These are phyloP conservation scores for Ormyrus nitidulus DNA, from an alignment of 2,888 invertebrate genomes.

Conservation along the genomic window DNA sequence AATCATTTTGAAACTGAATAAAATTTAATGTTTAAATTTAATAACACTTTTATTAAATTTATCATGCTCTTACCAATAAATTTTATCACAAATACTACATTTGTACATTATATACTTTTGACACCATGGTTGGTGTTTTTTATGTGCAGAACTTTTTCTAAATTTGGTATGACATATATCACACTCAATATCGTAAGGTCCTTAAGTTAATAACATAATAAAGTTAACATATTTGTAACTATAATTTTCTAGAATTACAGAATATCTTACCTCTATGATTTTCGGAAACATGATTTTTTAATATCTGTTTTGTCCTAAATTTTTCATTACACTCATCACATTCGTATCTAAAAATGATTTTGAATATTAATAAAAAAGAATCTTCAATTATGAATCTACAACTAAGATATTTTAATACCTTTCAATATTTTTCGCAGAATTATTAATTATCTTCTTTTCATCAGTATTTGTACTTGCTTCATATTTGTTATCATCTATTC, in stretches of 20 bases:
- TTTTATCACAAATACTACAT: constrained; percentile 49
- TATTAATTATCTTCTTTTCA: constrained; percentile 25
- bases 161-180: constrained; percentile 54
- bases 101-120: constrained; percentile 34
- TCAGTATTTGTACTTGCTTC: constrained; percentile 2
- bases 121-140: constrained; percentile 50
- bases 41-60: constrained; percentile 47
- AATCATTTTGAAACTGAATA: constrained; percentile 7
- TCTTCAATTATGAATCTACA: constrained; percentile 30
- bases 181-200: constrained; percentile 54
- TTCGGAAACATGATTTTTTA: constrained; percentile 52
- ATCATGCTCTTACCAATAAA: constrained; percentile 54
- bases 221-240: neutral
- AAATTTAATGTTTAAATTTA: neutral
- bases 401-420: constrained; percentile 21
- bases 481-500: constrained; percentile 45
- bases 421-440: constrained; percentile 35
- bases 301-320: constrained; percentile 49
- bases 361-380: neutral
- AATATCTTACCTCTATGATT: constrained; percentile 49
- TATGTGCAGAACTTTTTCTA: constrained; percentile 53
- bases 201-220: constrained; percentile 29
- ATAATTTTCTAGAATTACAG: neutral
- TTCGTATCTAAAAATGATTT: constrained; percentile 43
- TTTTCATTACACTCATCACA: constrained; percentile 46